Conservation (phyloP, 1,140 invertebrate species). For the Ctenoplectra terminalis region DNA sequence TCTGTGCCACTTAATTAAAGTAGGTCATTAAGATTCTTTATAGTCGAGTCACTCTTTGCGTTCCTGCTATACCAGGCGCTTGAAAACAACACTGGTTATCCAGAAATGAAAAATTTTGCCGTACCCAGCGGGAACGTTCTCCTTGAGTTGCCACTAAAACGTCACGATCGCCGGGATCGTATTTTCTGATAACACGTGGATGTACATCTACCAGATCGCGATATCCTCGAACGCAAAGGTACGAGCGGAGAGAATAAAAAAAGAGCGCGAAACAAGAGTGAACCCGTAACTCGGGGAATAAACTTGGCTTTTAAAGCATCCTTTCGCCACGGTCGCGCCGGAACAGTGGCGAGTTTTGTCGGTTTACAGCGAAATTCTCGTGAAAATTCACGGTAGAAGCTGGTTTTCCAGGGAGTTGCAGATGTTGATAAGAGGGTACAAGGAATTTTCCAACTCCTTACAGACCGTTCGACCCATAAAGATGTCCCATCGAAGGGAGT, state of each 20-base stretch:
- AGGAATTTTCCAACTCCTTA: background rate
- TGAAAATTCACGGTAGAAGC: background rate
- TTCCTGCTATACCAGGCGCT: background rate
- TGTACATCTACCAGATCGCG: no score
- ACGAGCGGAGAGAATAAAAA: background rate
- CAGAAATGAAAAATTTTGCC: slow-evolving; percentile 5
- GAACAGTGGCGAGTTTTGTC: background rate
- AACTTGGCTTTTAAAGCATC: background rate
- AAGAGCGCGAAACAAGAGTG: background rate
- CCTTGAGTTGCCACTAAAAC: background rate
- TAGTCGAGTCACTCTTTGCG: background rate
- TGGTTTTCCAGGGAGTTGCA: background rate
- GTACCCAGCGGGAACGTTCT: no score
- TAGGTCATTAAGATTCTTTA: background rate
- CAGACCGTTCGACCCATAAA: slow-evolving; percentile 25
- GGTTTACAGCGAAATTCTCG: background rate
- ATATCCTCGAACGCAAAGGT: background rate
- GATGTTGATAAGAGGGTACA: background rate
- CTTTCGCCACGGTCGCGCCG: background rate
- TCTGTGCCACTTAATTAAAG: background rate
- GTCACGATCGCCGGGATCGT: background rate
- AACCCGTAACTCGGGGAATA: background rate
- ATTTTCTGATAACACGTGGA: slow-evolving; percentile 16
- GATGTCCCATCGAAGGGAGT: slow-evolving; percentile 36
- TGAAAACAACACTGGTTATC: background rate